These are phyloP conservation scores for Cryptocephalus primarius DNA, from an alignment of 2,888 invertebrate species.

Conservation along the genomic window DNA sequence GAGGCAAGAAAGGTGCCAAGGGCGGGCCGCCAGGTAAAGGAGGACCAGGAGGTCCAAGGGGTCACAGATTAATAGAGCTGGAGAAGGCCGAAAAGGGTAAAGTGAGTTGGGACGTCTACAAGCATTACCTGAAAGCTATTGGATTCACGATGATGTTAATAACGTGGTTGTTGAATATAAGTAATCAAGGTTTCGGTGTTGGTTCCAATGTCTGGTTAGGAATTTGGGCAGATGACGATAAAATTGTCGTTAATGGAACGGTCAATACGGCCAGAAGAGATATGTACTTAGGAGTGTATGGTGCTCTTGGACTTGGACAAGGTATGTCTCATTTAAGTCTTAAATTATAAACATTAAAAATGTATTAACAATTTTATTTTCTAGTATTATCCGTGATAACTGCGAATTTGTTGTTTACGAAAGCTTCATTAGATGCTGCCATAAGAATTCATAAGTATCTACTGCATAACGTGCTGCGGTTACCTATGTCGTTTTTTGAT, in stretches of 20 bases:
- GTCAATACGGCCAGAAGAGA: conserved; percentile 51
- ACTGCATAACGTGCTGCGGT: conserved; percentile 53
- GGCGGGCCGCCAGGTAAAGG: conserved; percentile 7
- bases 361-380: conserved; percentile 11
- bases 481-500: conserved; percentile 66
- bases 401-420: conserved; percentile 46
- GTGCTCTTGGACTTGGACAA: conserved; percentile 74
- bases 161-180: conserved; percentile 62
- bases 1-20: not conserved
- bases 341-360: not conserved
- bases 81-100: conserved; percentile 38
- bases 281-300: conserved; percentile 76
- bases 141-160: conserved; percentile 59
- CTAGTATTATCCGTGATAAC: conserved; percentile 21
- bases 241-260: conserved; percentile 42
- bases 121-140: conserved; percentile 71
- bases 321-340: conserved; percentile 46
- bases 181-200: conserved; percentile 70
- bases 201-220: conserved; percentile 79
- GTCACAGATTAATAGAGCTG: conserved; percentile 35
- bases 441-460: conserved; percentile 47
- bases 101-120: conserved; percentile 68
- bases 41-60: too few relatives aligned
- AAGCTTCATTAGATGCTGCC: conserved; percentile 50
- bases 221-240: conserved; percentile 51